Conservation (phyloP, 2,797 vertebrate genomes). For the Bradypodion ventrale region DNA sequence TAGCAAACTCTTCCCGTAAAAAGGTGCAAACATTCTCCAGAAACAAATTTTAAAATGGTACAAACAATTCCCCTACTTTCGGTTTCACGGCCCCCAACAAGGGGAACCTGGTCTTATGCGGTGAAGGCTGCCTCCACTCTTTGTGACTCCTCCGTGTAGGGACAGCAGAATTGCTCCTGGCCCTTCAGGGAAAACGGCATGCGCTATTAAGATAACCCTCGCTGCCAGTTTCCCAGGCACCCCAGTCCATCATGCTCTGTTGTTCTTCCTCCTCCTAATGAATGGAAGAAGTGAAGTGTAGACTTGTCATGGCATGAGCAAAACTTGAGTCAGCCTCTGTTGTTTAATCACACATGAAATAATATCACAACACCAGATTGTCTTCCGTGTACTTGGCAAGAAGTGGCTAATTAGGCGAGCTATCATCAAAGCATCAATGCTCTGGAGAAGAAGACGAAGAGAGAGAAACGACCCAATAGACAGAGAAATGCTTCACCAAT, state of each 20-base stretch:
- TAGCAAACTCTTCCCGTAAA: no score
- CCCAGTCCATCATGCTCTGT: no score
- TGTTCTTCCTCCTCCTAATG: neutral
- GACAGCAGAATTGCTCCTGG: no score
- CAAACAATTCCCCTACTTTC: no score
- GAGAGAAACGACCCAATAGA: neutral
- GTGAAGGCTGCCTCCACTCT: neutral
- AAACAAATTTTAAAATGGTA: no score
- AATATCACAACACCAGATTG: neutral
- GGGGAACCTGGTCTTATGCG: no score
- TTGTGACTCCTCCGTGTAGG: no score
- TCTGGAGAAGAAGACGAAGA: neutral
- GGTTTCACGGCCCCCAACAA: no score
- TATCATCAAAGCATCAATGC: neutral
- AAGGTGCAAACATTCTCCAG: no score
- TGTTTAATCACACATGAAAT: conserved; percentile 8
- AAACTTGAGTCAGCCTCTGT: neutral
- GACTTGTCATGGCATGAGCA: neutral
- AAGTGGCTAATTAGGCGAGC: neutral
- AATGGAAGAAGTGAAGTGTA: neutral
- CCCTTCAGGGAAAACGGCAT: no score
- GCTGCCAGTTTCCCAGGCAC: neutral
- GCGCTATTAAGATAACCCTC: neutral
- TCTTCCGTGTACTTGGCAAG: neutral
- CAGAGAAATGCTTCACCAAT: neutral